Evolutionary conservation across 2,888 invertebrate species (phyloP).

Genomic region (Netelia melanura): DNA sequence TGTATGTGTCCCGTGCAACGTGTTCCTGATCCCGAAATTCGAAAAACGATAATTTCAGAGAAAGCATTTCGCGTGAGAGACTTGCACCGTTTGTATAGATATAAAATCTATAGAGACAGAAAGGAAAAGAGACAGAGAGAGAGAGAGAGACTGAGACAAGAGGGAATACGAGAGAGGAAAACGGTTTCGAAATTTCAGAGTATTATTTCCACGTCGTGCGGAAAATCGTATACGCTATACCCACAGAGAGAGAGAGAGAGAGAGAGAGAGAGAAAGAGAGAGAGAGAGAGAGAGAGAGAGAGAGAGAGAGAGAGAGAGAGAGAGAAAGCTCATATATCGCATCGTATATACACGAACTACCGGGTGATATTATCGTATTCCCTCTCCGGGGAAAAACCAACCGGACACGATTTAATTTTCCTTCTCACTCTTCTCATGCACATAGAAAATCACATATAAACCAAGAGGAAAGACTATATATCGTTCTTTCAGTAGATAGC

Average conservation of each 20-base stretch:
- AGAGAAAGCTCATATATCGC: background rate
- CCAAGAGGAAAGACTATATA: slow-evolving; percentile 25
- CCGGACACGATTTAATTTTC: slow-evolving; percentile 64
- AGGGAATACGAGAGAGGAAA: slow-evolving; percentile 36
- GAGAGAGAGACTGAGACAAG: background rate
- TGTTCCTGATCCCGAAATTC: slow-evolving; percentile 15
- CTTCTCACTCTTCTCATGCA: slow-evolving; percentile 2
- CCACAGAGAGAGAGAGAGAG: background rate
- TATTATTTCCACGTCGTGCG: slow-evolving; percentile 53
- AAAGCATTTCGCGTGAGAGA: slow-evolving; percentile 5
- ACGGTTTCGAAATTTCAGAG: slow-evolving; percentile 51
- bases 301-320: background rate
- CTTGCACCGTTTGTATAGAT: background rate
- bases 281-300: background rate
- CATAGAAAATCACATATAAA: background rate
- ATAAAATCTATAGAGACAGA: background rate
- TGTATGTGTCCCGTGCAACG: background rate
- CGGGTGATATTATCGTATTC: slow-evolving; percentile 49
- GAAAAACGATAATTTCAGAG: slow-evolving; percentile 31
- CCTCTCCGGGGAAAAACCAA: slow-evolving; percentile 55
- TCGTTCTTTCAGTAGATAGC: slow-evolving; percentile 7
- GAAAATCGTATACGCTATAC: slow-evolving; percentile 32
- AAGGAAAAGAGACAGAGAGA: background rate
- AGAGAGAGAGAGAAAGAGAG: background rate
- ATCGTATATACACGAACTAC: background rate